These are phyloP conservation scores for Coelopa frigida DNA, from an alignment of 1,140 invertebrate species.

Conservation along the genomic window DNA sequence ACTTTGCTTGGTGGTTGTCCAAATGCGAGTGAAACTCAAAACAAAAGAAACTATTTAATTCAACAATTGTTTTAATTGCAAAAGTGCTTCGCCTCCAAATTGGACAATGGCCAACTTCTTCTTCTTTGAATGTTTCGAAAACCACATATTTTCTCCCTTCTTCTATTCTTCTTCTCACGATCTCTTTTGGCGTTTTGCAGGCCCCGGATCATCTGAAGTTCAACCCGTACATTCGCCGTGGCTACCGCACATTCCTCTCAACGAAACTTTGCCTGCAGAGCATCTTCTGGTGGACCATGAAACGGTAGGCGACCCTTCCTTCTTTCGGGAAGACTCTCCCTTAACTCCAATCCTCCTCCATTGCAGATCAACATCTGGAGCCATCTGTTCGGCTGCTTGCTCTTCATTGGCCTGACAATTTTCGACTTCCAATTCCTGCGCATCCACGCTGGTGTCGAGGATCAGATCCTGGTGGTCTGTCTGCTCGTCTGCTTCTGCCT, in stretches of 20 bases:
- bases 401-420: slow-evolving; percentile 76
- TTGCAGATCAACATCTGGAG: slow-evolving; percentile 87
- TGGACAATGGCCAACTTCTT: too few species aligned
- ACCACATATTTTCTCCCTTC: too few species aligned
- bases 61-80: too few species aligned
- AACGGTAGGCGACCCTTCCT: slow-evolving; percentile 51
- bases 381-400: slow-evolving; percentile 84
- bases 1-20: too few species aligned
- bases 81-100: too few species aligned
- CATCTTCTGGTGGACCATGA: slow-evolving; percentile 94
- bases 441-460: slow-evolving; percentile 66
- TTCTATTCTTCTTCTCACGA: too few species aligned
- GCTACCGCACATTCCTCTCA: slow-evolving; percentile 70
- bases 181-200: slow-evolving; percentile 16
- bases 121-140: too few species aligned
- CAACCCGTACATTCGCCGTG: slow-evolving; percentile 72
- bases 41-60: too few species aligned
- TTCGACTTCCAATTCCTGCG: slow-evolving; percentile 76
- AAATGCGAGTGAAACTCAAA: too few species aligned
- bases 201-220: slow-evolving; percentile 78
- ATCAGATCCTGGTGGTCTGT: slow-evolving; percentile 77
- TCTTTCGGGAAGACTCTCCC: not conserved
- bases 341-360: not conserved
- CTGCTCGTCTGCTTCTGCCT: slow-evolving; percentile 83
- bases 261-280: slow-evolving; percentile 81